These are phyloP conservation scores for Sebastolobus altivelis DNA, from an alignment of 2,797 vertebrate genomes.

Conservation along the genomic window DNA sequence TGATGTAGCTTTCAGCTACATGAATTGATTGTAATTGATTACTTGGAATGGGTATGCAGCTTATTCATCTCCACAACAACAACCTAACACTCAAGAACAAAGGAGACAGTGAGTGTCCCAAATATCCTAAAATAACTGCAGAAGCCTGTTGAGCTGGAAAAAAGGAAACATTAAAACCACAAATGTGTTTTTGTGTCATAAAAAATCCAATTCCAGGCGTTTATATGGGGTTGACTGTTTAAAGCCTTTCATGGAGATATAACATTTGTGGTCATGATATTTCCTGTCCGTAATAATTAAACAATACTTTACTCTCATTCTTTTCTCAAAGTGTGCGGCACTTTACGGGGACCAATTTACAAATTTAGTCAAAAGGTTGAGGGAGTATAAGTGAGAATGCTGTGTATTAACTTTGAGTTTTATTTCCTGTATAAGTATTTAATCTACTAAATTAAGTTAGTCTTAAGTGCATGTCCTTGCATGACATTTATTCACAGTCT, in stretches of 20 bases:
- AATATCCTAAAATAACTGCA: conserved; percentile 1
- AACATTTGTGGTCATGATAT: conserved; percentile 16
- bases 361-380: neutral
- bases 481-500: conserved; percentile 3
- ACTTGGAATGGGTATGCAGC: neutral
- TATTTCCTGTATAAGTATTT: neutral
- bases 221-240: conserved; percentile 6
- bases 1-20: neutral
- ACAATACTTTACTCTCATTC: neutral
- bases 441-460: neutral
- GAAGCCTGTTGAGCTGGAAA: neutral
- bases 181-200: conserved; percentile 35
- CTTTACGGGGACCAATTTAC: neutral
- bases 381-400: neutral
- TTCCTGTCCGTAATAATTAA: conserved; percentile 23
- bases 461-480: conserved; percentile 4
- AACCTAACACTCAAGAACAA: neutral
- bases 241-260: conserved; percentile 21
- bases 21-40: neutral
- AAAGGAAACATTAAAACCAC: conserved; percentile 31
- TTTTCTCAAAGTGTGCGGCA: neutral
- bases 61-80: conserved; percentile 5
- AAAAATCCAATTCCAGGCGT: conserved; percentile 29
- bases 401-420: neutral
- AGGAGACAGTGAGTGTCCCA: neutral